Evolutionary conservation across 2,888 invertebrate species (phyloP).

Genomic region (Leptopilina syphax): DNA sequence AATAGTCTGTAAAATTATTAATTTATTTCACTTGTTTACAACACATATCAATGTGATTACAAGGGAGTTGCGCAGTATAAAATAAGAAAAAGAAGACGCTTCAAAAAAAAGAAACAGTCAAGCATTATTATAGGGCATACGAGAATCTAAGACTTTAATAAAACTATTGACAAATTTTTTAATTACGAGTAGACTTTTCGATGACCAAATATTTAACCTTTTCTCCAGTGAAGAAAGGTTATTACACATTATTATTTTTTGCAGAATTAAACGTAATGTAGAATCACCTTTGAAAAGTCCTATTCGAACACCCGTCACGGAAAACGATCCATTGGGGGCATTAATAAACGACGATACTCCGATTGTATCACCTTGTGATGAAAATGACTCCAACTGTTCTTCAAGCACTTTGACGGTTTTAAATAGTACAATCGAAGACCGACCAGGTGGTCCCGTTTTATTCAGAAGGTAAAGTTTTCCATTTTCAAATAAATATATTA

Average conservation of each 20-base stretch:
- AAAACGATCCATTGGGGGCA: slow-evolving; percentile 95
- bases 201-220: no score
- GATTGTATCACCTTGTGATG: slow-evolving; percentile 74
- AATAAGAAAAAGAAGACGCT: no score
- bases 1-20: no score
- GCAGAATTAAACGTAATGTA: slow-evolving; percentile 65
- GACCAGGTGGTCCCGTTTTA: slow-evolving; percentile 74
- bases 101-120: no score
- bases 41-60: no score
- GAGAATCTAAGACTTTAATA: no score
- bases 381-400: slow-evolving; percentile 76
- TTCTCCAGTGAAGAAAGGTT: no score
- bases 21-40: no score
- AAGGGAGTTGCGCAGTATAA: no score
- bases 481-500: background rate
- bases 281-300: slow-evolving; percentile 75
- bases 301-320: slow-evolving; percentile 88
- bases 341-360: slow-evolving; percentile 78
- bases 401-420: slow-evolving; percentile 74
- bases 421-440: slow-evolving; percentile 69
- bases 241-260: slow-evolving; percentile 12
- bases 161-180: no score
- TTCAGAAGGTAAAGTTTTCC: slow-evolving; percentile 69
- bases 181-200: no score
- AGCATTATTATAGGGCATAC: no score